phyloP scores from a whole-genome alignment of 2,113 vertebrate genomes.

The Corapipo altera region DNA sequence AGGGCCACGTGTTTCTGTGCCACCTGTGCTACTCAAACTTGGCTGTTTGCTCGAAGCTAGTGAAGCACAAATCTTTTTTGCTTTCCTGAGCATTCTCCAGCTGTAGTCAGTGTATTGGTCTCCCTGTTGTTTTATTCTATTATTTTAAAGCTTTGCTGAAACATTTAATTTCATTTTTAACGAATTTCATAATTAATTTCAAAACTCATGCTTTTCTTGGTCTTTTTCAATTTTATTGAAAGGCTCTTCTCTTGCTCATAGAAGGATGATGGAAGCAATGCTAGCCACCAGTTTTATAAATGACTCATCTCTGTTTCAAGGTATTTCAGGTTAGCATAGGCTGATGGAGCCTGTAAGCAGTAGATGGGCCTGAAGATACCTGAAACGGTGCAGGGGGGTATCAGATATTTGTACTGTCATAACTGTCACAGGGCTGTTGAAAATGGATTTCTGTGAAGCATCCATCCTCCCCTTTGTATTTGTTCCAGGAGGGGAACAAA shows the following conservation, averaged over 20 bases:
- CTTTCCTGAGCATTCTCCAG: background rate
- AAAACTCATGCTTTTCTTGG: background rate
- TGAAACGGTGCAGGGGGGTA: background rate
- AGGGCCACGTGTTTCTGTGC: background rate
- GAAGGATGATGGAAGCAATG: background rate
- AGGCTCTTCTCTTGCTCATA: background rate
- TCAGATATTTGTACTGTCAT: background rate
- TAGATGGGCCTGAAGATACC: background rate
- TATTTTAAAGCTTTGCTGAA: background rate
- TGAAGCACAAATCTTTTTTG: background rate
- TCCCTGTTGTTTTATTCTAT: background rate
- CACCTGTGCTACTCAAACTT: background rate
- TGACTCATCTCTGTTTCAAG: slow-evolving; percentile 1
- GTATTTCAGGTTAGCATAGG: background rate
- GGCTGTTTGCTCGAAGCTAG: background rate
- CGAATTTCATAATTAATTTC: too few relatives aligned
- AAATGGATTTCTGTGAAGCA: background rate
- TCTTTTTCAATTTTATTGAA: background rate
- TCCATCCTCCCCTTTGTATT: background rate
- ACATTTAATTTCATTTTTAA: background rate
- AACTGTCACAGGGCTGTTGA: background rate
- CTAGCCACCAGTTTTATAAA: background rate
- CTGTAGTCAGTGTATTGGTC: background rate
- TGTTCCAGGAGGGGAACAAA: background rate
- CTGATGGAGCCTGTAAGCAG: background rate